A percentile compares a stretch with the other conserved stretches of the same genome.
Conservation (phyloP, 2,113 vertebrate species). For the Hymenochirus boettgeri region DNA sequence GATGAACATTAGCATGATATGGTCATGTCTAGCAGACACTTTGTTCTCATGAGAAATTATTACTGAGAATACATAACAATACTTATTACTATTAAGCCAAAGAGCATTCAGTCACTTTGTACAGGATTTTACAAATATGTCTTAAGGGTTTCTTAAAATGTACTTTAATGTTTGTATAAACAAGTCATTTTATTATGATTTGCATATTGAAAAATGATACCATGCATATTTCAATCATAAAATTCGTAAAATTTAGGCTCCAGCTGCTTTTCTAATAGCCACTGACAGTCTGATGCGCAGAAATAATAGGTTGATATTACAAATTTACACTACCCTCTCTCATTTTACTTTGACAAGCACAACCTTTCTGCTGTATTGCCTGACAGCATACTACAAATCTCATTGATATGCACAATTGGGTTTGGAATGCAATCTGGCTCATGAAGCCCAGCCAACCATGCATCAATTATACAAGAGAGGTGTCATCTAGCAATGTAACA, state of each 20-base stretch:
- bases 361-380: constrained; percentile 24
- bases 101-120: too few relatives aligned
- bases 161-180: constrained; percentile 1
- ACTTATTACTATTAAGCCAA: too few relatives aligned
- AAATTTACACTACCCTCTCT: constrained; percentile 27
- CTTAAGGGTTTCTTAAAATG: too few relatives aligned
- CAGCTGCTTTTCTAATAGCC: constrained; percentile 30
- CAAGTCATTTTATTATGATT: neutral
- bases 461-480: constrained; percentile 39
- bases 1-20: too few relatives aligned
- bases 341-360: constrained; percentile 35
- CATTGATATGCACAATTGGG: constrained; percentile 31
- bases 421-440: constrained; percentile 37
- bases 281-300: constrained; percentile 25
- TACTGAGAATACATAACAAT: too few relatives aligned
- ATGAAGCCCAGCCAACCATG: constrained; percentile 25
- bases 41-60: too few relatives aligned
- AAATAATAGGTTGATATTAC: constrained; percentile 35
- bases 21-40: too few relatives aligned
- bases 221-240: neutral
- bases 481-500: constrained; percentile 29
- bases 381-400: constrained; percentile 37
- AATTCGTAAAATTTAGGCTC: constrained; percentile 14
- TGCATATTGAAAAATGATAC: constrained; percentile 5
- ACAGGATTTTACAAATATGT: too few relatives aligned